These are phyloP conservation scores for Meandrusa payeni DNA, from an alignment of 2,888 invertebrate genomes.

Conservation along the genomic window DNA sequence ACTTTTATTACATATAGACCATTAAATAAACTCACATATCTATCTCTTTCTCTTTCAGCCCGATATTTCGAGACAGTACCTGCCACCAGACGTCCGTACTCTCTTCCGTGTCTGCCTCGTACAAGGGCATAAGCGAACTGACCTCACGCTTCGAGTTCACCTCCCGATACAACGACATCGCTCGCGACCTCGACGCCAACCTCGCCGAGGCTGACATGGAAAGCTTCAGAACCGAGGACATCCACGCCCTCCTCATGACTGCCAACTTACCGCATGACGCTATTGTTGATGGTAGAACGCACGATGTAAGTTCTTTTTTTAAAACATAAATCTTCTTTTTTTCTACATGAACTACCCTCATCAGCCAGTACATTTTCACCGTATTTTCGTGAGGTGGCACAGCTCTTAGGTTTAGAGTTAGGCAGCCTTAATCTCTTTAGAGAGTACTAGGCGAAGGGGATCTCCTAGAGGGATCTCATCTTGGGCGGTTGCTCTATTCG, in stretches of 20 bases:
- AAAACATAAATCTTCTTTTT: no score
- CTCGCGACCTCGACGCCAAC: constrained; percentile 94
- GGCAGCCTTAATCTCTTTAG: no score
- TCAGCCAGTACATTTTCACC: no score
- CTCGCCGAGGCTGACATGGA: constrained; percentile 97
- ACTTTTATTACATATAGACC: no score
- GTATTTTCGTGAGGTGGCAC: no score
- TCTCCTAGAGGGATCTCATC: no score
- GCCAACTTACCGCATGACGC: constrained; percentile 86
- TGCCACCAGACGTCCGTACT: constrained; percentile 91
- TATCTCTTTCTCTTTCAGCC: constrained; percentile 62
- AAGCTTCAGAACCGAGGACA: constrained; percentile 94
- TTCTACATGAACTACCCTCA: no score
- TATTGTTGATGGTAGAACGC: constrained; percentile 74
- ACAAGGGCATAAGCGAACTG: constrained; percentile 85
- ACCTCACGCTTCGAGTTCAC: constrained; percentile 74
- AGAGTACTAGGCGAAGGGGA: no score
- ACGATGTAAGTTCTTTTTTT: constrained; percentile 79
- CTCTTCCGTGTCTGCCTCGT: constrained; percentile 90
- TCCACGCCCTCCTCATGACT: constrained; percentile 88
- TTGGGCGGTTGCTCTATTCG: no score
- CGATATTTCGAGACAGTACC: constrained; percentile 88
- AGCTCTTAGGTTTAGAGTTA: no score
- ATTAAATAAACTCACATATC: no score
- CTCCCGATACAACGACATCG: constrained; percentile 91